Percentiles rank a stretch among this genome's conserved stretches.
Conservation (phyloP, 1,140 invertebrate genomes). For the Matsumurasca onukii region DNA sequence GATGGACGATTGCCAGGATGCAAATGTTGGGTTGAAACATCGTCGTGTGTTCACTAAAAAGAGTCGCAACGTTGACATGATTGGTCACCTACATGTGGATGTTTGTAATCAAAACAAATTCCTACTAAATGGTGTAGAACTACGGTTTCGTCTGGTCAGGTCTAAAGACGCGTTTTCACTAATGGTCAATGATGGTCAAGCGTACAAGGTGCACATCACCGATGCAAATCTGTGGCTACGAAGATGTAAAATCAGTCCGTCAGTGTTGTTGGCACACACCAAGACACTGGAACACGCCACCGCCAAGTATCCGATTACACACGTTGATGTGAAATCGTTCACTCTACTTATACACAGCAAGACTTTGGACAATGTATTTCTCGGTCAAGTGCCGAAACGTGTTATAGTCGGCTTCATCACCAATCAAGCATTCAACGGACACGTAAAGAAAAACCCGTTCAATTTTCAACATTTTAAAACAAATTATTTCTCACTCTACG, state of each 20-base stretch:
- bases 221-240: conserved; percentile 47
- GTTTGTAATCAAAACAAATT: conserved; percentile 49
- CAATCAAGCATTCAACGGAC: conserved; percentile 48
- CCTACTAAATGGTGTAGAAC: conserved; percentile 47
- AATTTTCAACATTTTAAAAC: no score
- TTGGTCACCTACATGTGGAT: conserved; percentile 33
- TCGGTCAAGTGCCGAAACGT: conserved; percentile 47
- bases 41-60: conserved; percentile 39
- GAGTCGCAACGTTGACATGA: conserved; percentile 40
- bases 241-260: conserved; percentile 45
- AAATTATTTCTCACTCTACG: no score
- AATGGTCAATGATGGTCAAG: conserved; percentile 39
- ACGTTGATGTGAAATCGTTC: no score
- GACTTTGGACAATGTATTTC: conserved; percentile 46
- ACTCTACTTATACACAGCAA: conserved; percentile 44
- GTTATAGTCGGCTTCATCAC: conserved; percentile 48
- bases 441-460: conserved; percentile 45
- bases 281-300: no score
- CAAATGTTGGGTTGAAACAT: conserved; percentile 42
- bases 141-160: no score
- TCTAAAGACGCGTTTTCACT: conserved; percentile 46
- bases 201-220: conserved; percentile 37
- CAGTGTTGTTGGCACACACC: no score
- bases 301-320: no score
- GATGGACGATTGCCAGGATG: conserved; percentile 38